Evolutionary conservation across 2,888 invertebrate genomes (phyloP).

Genomic region (Osmoderma eremita): DNA sequence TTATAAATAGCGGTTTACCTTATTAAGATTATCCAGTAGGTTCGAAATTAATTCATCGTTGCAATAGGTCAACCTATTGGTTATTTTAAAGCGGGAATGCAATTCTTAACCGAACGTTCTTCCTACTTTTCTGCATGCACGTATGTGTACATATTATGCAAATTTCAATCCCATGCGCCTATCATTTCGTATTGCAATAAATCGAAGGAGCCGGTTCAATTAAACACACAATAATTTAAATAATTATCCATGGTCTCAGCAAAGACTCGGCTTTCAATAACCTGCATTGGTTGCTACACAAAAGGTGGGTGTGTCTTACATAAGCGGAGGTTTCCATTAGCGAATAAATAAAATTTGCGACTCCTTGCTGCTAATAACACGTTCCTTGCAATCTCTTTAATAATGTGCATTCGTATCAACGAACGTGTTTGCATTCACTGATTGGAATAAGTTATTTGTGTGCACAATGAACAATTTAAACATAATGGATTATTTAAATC

Average conservation of each 20-base stretch:
- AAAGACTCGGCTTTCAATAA: conserved; percentile 33
- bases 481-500: no score
- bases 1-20: background rate
- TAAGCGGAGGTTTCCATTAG: conserved; percentile 38
- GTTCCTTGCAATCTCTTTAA: conserved; percentile 15
- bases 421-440: no score
- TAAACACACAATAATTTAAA: conserved; percentile 36
- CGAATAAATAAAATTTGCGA: conserved; percentile 36
- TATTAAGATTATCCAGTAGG: background rate
- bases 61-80: conserved; percentile 18
- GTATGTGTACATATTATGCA: background rate
- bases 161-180: conserved; percentile 35
- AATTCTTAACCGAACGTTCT: conserved; percentile 15
- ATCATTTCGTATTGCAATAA: conserved; percentile 29
- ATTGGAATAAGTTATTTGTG: no score
- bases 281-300: conserved; percentile 36
- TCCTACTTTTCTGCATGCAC: conserved; percentile 13
- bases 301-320: conserved; percentile 40
- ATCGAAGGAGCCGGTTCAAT: conserved; percentile 34
- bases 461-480: no score
- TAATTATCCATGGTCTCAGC: conserved; percentile 28
- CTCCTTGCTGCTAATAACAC: conserved; percentile 26
- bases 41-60: conserved; percentile 9
- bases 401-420: no score
- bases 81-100: background rate